Base-by-base conservation (phyloP, 1,140 invertebrate species). In the Diplogasteroides magnus region DNA sequence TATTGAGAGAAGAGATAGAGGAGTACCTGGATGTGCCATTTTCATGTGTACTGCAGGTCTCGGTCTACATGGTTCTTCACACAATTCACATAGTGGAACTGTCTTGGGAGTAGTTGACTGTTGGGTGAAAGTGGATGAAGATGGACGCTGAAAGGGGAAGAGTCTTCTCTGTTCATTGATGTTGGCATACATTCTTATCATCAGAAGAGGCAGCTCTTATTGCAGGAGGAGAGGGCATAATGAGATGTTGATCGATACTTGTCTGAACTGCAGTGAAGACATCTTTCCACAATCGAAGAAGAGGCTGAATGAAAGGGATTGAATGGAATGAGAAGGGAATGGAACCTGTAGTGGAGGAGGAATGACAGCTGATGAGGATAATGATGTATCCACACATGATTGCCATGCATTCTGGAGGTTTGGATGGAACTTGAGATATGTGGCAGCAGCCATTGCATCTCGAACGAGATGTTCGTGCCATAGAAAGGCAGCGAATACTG, bases 391-490 rank as follows among this genome's bases (percentile, higher is more conserved):
- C 6, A 19, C 37, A 48, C 37, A 6, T 6, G 6, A 6, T 48
- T 48, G 37, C 37, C 37, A 72, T 62, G 71, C 55, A 27, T 59
- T 62, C 2, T 76, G 73, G 25, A 94, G 84, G 25, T 88, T 88
- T 3, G 92, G 93, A 83, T 96, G 92, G 82, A 97, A 97, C 84
- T 95, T 95, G 0, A 98, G 85, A 81, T 93, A 97, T 2, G 93
- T 92, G 0, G 94, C 92, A 81, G 92, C 94, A 0, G 94, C 93
- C 90, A 97, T 97, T 2, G 93, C 93, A 83, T 98, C 94, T 82
- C 96, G 92, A 0, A 96, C 92, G 57, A 97, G 90, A 1, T 92
- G 93, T 86, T 97, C 93, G 83, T 98, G 94, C 94, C 94, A 97
- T 1, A 97, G 84, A 78, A 97, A 90, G 0, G 94, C 93, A 0